These are phyloP conservation scores for Gymnothorax reevesii DNA, from an alignment of 2,797 vertebrate species.

Conservation along the genomic window DNA sequence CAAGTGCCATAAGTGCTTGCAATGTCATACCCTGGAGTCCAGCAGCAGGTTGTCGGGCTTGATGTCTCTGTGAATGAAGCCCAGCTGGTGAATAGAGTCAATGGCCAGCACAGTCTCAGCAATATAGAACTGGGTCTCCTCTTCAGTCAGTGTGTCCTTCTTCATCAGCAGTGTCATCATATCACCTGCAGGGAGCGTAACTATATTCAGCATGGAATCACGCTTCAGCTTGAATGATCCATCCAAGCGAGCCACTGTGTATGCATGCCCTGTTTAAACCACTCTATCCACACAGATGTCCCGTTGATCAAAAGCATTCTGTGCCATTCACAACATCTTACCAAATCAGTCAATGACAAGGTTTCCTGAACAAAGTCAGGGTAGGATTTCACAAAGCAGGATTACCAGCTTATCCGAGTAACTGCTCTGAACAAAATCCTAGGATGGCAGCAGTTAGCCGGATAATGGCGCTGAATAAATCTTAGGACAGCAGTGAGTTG, in stretches of 20 bases:
- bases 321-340: neutral
- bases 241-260: neutral
- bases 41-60: slow-evolving; percentile 97
- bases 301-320: neutral
- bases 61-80: slow-evolving; percentile 97
- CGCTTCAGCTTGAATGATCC: neutral
- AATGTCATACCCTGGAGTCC: slow-evolving; percentile 85
- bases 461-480: no score
- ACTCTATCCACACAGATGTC: neutral
- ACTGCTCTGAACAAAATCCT: no score
- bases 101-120: slow-evolving; percentile 96
- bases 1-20: neutral
- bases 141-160: slow-evolving; percentile 94
- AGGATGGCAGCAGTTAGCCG: no score
- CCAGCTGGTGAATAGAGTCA: slow-evolving; percentile 94
- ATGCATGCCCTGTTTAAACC: neutral
- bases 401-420: no score
- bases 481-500: no score
- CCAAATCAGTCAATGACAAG: neutral
- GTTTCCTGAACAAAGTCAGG: neutral
- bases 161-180: slow-evolving; percentile 99
- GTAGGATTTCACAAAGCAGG: neutral
- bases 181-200: slow-evolving; percentile 76
- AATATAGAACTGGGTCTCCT: slow-evolving; percentile 97
- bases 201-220: neutral